A percentile compares a stretch with the other conserved stretches of the same genome.
phyloP scores from a whole-genome alignment of 2,113 vertebrate genomes.

The Columba janthina region DNA sequence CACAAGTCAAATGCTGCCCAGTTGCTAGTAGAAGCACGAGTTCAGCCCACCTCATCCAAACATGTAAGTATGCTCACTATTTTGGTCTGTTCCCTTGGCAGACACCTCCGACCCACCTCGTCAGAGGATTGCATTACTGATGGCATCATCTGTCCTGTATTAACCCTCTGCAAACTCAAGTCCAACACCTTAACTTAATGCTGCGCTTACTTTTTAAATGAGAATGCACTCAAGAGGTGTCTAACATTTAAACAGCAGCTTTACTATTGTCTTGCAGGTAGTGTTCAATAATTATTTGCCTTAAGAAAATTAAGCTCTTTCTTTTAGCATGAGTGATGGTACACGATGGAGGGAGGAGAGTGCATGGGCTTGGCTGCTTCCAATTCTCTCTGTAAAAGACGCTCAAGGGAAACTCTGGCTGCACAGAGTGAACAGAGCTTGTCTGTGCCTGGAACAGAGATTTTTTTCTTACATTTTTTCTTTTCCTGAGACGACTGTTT shows the following conservation, averaged over 20 bases:
- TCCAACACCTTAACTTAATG: not conserved
- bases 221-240: not conserved
- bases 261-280: not conserved
- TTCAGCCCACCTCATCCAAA: slow-evolving; percentile 90
- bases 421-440: not conserved
- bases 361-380: not conserved
- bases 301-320: not conserved
- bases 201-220: not conserved
- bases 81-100: slow-evolving; percentile 28
- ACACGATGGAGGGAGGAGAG: not conserved
- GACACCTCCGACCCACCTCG: slow-evolving; percentile 21
- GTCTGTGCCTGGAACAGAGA: not conserved
- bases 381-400: not conserved
- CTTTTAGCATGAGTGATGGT: not conserved
- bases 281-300: not conserved
- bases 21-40: slow-evolving; percentile 91
- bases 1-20: slow-evolving; percentile 93
- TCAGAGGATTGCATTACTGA: not conserved
- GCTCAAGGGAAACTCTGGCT: not conserved
- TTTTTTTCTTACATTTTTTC: not conserved
- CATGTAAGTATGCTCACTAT: slow-evolving; percentile 77
- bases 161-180: not conserved
- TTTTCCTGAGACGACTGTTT: not conserved
- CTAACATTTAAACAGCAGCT: not conserved
- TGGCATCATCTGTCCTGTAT: not conserved